Base-by-base conservation (phyloP, 2,888 invertebrate species). In the Tipula confusa region DNA sequence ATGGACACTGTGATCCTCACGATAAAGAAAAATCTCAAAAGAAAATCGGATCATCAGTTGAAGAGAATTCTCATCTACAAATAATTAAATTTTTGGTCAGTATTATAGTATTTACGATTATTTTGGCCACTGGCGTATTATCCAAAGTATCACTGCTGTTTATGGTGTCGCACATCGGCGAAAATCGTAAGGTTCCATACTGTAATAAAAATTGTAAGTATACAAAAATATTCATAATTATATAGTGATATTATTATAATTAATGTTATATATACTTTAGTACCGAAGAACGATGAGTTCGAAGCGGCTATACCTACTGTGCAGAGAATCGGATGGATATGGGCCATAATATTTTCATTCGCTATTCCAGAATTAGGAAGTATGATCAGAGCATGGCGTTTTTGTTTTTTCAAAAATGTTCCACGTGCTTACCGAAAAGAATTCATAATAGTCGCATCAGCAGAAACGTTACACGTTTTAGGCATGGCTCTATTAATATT, bases 401-500 rank as follows among this genome's bases (percentile, higher is more conserved):
- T 95, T 86, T 93, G 93, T 86, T 91, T 94, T 85, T 96, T 96
- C 88, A 96, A 95, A 89, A 92, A 93, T 2, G 92, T 91, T 84
- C 89, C 88, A 82, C 90, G 91, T 85, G 94, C 95, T 1, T 90
- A 88, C 0, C 86, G 88, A 64, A 85, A 87, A 29, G 92, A 92
- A 86, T 92, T 36, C 86, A 89, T 89, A 85, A 87, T 92, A 92
- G 91, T 93, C 6, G 90, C 93, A 83, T 83, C 93, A n/a, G 92
- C 95, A 86, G 98, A 98, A 89, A 92, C 94, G 0, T 89, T 96
- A 13, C 94, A 97, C 87, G 92, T 95, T 0, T 90, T 95, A 43
- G 98, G 97, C n/a, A 89, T 95, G 86, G 94, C 94, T 0, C 88
- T 96, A 43, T 91, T 98, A 29, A 92, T 95, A 33, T 94, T 96